Conservation (phyloP, 92 coral and sea anemone genomes). For the Epizoanthus rinbou region DNA sequence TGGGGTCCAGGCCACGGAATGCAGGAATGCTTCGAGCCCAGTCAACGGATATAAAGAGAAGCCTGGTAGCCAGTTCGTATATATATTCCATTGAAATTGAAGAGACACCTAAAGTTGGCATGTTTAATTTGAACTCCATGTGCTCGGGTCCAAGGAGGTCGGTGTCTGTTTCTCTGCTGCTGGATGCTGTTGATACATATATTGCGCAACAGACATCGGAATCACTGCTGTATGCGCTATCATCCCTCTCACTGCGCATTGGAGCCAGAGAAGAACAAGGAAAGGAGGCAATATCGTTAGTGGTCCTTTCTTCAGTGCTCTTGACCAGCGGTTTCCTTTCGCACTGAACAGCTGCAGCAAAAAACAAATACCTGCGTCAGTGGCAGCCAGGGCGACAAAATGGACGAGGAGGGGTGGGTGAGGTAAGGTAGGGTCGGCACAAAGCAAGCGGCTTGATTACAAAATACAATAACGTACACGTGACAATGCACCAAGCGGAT, state of each 20-base stretch:
- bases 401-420: no score
- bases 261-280: conserved; percentile 2
- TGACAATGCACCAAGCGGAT: no score
- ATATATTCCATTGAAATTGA: conserved; percentile 92
- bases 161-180: not conserved
- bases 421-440: no score
- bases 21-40: conserved; percentile 86
- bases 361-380: not conserved
- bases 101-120: conserved; percentile 73
- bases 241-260: conserved; percentile 24
- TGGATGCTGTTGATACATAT: not conserved
- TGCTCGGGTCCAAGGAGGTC: conserved; percentile 69
- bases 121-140: conserved; percentile 70
- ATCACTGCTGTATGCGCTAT: conserved; percentile 34
- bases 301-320: not conserved
- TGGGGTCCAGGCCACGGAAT: conserved; percentile 70
- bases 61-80: conserved; percentile 97
- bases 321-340: conserved; percentile 75
- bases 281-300: not conserved
- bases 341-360: conserved; percentile 85
- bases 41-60: conserved; percentile 90
- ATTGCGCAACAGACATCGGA: not conserved
- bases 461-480: not conserved
- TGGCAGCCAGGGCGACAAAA: not conserved
- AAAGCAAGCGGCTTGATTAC: not conserved